Base-by-base conservation (phyloP, 2,888 invertebrate species). In the Yponomeuta evonymella region DNA sequence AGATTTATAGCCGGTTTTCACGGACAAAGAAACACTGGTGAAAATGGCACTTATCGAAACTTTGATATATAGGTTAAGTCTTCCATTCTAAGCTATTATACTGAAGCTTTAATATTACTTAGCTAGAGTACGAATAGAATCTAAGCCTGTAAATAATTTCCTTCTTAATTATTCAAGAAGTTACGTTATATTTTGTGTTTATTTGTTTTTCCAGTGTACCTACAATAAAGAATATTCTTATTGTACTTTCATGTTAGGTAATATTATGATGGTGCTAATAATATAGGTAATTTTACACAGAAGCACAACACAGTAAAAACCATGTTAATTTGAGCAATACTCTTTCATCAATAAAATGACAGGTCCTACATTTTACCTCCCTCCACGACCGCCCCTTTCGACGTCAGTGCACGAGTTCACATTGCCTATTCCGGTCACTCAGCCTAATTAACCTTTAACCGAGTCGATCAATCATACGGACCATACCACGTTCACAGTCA, bases 21-120 rank as follows among this genome's bases (percentile, higher is more conserved):
- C 15, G 15, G 15, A 58, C 51, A 15, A 15, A 58, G 15, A 15
- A 58, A 58, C 8, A 8, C 6, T 43, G 1, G 43, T 43, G 43
- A 43, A 43, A 43, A 8, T 8, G 43, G 43, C 15, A 43, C 58
- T 70, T 62, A 69, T 66, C n/a, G 69, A 71, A 72, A 73, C 72
- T 48, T n/a, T 67, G 48, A 67, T 74, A 76, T 77, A 79, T 79
- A 43, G 43, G 43, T 43, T 43, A 43, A 79, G 87, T 89, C 87
- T 89, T 89, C 89, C 86, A 83, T 75, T 79, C 74, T 85, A 81
- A 85, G 81, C 83, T 66, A 67, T 70, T 68, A 68, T 70, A 74
- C 70, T 72, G 76, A 82, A 90, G 90, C 89, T 90, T 90, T 90
- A 90, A 90, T 83, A 81, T 43, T 62, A 69, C 48, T 6, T 67